Evolutionary conservation across 1,140 invertebrate species (phyloP), one percentile per base, ranked within the genome.

Genomic region (Macrobrachium rosenbergii): DNA sequence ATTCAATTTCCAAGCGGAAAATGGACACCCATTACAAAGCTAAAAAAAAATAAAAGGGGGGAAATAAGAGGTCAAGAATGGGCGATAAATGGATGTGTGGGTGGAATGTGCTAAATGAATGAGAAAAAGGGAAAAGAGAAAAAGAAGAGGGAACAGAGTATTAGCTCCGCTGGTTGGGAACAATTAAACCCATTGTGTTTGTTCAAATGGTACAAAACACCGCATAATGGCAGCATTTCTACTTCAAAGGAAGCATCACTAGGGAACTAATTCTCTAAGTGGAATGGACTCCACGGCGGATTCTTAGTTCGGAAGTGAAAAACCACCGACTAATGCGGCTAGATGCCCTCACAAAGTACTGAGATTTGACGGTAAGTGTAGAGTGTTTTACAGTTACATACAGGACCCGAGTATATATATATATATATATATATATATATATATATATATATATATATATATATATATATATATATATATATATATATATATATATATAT

Each of bases 1-100:
- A 72, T 19, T 72, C 67, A 72, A 72, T 72, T 72, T 72, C 37
- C 67, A 37, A n/a, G 67, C 14, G 21, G 37, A 72, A 72, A 28
- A 72, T 23, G 67, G 67, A 28, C 37, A 28, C 11, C 67, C 21
- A 72, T 72, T 72, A 72, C 23, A 28, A 67, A 63, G 62, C n/a
- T 16, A 63, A 63, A n/a, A n/a, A 63, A 28, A 67, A 67, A 67
- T n/a, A 28, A 67, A 67, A 16, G 10, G 19, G 10, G 64, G 16
- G 16, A 67, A 28, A 67, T n/a, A 67, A 28, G 23, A 67, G 21
- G 17, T 28, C 11, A 37, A 28, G 67, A 28, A 28, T 14, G 8
- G 17, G 21, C 11, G 2, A 16, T 5, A 37, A 8, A 23, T 28
- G 21, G 6, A 72, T 14, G 7, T 28, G 67, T 21, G 19, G 64